Evolutionary conservation across 1,140 invertebrate genomes (phyloP), one percentile per base, ranked within the genome.

Genomic region (Drosophila repleta): DNA sequence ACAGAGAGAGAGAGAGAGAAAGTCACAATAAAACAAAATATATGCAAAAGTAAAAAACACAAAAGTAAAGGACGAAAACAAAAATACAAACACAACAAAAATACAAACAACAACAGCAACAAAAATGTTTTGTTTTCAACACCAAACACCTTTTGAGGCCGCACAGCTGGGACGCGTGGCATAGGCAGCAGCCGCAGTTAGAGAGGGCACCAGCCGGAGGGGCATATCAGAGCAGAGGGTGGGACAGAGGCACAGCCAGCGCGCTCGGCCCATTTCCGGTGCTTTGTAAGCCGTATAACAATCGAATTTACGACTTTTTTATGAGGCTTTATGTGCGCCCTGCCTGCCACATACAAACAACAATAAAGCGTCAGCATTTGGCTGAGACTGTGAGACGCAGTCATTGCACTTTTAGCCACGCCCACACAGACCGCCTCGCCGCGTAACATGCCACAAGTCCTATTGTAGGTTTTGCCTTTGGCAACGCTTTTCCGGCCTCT

Each of bases 291-390:
- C 83, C 74, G 68, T 78, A 85, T 80, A 85, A 85, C 82, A 85
- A 85, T 85, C 82, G 78, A 85, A 85, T 87, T 85, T 87, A 85
- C 82, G 82, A 82, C 82, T 78, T 87, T 85, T 87, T 84, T 84
- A 83, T 83, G 80, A 84, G 81, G 72, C 80, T 85, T 85, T 85
- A 87, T 85, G 74, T 85, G 77, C 21, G 55, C 60, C 21, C 51
- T 24, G 20, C 10, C 56, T 29, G 10, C 56, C 72, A 49, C 72
- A 74, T 58, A 63, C 61, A 79, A 74, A 71, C 71, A 83, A 80
- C 69, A 80, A 85, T 85, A 85, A 77, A 84, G 87, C 81, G 82
- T 81, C 81, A 81, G 82, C 81, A 74, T 35, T 71, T 35, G 24
- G 49, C 37, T 49, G 26, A 53, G 63, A 41, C 51, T 35, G 41